Conservation (phyloP, 1,140 invertebrate species). For the Octopus bimaculoides region DNA sequence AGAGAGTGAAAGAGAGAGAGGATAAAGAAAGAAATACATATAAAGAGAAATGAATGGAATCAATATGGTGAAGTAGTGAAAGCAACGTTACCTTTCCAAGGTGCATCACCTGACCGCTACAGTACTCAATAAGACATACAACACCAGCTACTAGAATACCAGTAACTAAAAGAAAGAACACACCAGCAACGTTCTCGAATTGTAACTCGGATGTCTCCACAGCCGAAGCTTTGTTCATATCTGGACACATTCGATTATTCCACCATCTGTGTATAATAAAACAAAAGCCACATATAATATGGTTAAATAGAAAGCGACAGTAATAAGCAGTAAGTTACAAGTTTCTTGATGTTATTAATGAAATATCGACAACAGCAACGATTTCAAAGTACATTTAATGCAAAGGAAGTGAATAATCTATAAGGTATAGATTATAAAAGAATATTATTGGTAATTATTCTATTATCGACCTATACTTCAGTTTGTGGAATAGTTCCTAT, state of each 20-base stretch:
- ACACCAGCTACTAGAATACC: conserved; percentile 76
- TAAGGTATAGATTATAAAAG: no score
- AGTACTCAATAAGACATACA: conserved; percentile 44
- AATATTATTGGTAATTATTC: no score
- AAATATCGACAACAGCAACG: no score
- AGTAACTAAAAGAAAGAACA: conserved; percentile 96
- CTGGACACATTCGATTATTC: conserved; percentile 39
- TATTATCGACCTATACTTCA: no score
- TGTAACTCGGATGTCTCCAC: conserved; percentile 66
- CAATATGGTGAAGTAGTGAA: background rate
- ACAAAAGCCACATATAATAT: no score
- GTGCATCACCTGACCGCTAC: conserved; percentile 26
- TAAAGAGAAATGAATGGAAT: background rate
- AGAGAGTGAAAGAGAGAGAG: conserved; percentile 18
- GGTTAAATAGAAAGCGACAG: no score
- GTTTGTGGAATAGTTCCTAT: no score
- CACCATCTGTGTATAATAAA: conserved; percentile 34
- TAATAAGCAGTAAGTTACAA: no score
- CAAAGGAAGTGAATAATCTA: no score
- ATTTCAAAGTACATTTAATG: no score
- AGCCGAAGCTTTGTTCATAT: conserved; percentile 38
- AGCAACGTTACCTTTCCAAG: conserved; percentile 21
- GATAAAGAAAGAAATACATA: background rate
- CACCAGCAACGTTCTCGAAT: conserved; percentile 93
- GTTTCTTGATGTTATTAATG: no score